Evolutionary conservation across 2,888 invertebrate genomes (phyloP), one percentile per base, ranked within the genome.

Genomic region (Sphaerophoria rueppellii): DNA sequence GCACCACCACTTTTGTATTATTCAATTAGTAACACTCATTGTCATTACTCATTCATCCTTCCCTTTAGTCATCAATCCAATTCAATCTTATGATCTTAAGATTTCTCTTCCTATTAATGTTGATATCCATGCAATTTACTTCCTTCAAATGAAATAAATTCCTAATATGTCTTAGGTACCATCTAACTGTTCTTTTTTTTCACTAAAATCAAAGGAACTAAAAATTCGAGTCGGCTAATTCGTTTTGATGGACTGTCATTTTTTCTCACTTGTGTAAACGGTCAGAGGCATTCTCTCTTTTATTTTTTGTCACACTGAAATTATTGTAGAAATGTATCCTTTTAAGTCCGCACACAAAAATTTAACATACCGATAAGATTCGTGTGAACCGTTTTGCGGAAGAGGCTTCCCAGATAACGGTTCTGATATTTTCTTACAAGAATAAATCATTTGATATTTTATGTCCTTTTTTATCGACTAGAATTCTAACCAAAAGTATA

Each of bases 161-260:
- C 2, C 24, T 2, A 24, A 24, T 24, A 1, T 24, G n/a, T n/a
- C n/a, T n/a, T n/a, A n/a, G n/a, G n/a, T 24, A 24, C 24, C 24
- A 24, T 24, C 24, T 2, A 24, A 24, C 24, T 24, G 24, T 24
- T 2, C 24, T 7, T 52, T 46, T 34, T 54, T 24, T 6, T 14
- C 12, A 7, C 0, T 9, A 11, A 43, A 40, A 14, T 43, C 40
- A 4, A 60, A 57, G 82, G 78, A 82, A 82, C 48, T 82, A 55
- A 70, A 61, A 78, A 82, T 85, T 85, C 50, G 83, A 37, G 61
- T 70, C 83, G 83, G 83, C 83, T 85, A 80, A 85, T 85, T 85
- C 83, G 76, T 57, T 76, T 85, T 85, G 83, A 85, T 85, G 80
- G 83, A 85, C 80, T 85, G 83, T 85, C 83, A 85, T 24, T 48